Evolutionary conservation across 2,888 invertebrate species (phyloP).

Genomic region (Exephanes ischioxanthus): DNA sequence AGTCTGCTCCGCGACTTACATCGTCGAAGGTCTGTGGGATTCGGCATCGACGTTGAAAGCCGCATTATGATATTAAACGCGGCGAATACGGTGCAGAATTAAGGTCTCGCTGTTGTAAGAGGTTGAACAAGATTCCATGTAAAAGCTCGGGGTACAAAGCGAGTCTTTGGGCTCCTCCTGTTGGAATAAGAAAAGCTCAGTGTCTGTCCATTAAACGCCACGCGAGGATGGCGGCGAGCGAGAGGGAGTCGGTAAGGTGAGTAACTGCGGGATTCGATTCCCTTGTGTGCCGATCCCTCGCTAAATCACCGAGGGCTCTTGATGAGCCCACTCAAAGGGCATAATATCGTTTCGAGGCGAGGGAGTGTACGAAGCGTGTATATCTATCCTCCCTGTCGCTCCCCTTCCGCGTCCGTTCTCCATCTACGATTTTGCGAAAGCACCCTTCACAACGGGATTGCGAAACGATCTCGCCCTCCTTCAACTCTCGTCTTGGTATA

Average conservation of each 20-base stretch:
- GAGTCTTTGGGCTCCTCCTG: slow-evolving; percentile 39
- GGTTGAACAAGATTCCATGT: slow-evolving; percentile 23
- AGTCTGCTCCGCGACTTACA: no score
- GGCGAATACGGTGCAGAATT: slow-evolving; percentile 42
- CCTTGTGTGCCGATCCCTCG: slow-evolving; percentile 53
- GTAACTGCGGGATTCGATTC: slow-evolving; percentile 45
- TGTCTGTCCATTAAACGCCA: slow-evolving; percentile 54
- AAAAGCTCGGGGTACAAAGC: slow-evolving; percentile 40
- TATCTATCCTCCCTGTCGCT: neutral
- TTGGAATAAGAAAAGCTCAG: slow-evolving; percentile 37
- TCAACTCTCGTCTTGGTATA: neutral
- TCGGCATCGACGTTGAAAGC: slow-evolving; percentile 2
- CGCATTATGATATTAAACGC: slow-evolving; percentile 24
- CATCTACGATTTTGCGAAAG: slow-evolving; percentile 6
- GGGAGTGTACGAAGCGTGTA: slow-evolving; percentile 21
- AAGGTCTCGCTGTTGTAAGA: slow-evolving; percentile 38
- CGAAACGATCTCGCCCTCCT: slow-evolving; percentile 34
- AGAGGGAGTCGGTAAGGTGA: slow-evolving; percentile 29
- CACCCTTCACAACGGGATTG: slow-evolving; percentile 31
- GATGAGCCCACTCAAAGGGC: slow-evolving; percentile 64
- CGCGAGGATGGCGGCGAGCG: slow-evolving; percentile 33
- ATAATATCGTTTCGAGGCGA: slow-evolving; percentile 56
- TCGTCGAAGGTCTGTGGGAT: slow-evolving; percentile 8
- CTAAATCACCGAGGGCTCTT: slow-evolving; percentile 63
- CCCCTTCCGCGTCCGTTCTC: neutral